These are phyloP conservation scores for Drosophila kurseongensis DNA, from an alignment of 1,140 invertebrate genomes.

Conservation along the genomic window DNA sequence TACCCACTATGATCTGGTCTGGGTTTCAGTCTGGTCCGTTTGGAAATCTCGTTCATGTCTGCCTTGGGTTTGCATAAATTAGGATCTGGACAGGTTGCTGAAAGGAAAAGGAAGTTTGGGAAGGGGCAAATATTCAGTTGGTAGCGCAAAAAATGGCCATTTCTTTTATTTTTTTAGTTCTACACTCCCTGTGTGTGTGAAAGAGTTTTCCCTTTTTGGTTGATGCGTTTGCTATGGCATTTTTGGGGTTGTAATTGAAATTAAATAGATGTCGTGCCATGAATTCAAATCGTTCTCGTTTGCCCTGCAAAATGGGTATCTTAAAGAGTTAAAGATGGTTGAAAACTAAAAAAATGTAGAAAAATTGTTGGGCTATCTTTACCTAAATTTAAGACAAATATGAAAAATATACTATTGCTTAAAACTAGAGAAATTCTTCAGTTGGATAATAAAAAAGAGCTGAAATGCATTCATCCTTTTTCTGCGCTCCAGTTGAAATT, in stretches of 20 bases:
- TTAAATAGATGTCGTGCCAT: slow-evolving; percentile 82
- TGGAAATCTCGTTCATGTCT: slow-evolving; percentile 64
- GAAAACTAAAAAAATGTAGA: background rate
- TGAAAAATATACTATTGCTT: background rate
- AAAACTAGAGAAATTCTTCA: background rate
- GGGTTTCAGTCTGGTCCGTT: slow-evolving; percentile 25
- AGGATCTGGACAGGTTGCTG: slow-evolving; percentile 48
- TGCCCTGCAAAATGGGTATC: slow-evolving; percentile 17
- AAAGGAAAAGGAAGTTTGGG: slow-evolving; percentile 6
- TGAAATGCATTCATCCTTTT: slow-evolving; percentile 3
- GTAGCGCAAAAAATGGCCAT: slow-evolving; percentile 61
- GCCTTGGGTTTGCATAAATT: slow-evolving; percentile 78
- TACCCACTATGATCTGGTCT: slow-evolving; percentile 44
- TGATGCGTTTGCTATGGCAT: slow-evolving; percentile 74
- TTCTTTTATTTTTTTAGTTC: slow-evolving; percentile 7
- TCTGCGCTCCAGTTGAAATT: slow-evolving; percentile 2
- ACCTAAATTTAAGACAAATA: background rate
- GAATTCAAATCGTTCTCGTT: slow-evolving; percentile 69
- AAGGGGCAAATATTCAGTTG: slow-evolving; percentile 46
- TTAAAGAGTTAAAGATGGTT: slow-evolving; percentile 51
- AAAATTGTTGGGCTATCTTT: background rate
- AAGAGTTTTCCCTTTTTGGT: slow-evolving; percentile 60
- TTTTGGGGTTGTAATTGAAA: slow-evolving; percentile 81
- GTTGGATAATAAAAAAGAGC: background rate
- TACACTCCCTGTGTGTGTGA: slow-evolving; percentile 16